Evolutionary conservation across 2,797 vertebrate genomes (phyloP).

Genomic region (Danio aesculapii): DNA sequence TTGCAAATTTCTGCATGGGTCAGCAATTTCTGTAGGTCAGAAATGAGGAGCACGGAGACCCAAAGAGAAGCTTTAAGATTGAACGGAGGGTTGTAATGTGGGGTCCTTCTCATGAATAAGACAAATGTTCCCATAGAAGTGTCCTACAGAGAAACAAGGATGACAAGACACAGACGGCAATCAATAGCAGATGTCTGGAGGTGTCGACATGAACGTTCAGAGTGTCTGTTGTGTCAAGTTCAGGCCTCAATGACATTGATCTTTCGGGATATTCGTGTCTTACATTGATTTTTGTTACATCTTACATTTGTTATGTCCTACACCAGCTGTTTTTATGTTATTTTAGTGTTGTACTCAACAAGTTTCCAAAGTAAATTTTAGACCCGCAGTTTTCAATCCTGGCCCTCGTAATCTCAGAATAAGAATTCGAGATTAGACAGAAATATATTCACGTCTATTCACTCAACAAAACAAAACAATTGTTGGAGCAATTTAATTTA

Average conservation of each 20-base stretch:
- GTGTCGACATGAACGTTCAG: neutral
- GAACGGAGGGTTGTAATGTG: neutral
- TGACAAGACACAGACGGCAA: conserved; percentile 9
- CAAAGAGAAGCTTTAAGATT: conserved; percentile 6
- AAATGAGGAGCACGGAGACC: neutral
- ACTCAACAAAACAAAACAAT: too few relatives aligned
- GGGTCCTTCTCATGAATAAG: conserved; percentile 12
- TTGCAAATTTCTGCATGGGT: conserved; percentile 16
- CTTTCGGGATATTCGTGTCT: neutral
- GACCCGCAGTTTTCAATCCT: too few relatives aligned
- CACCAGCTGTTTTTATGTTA: neutral
- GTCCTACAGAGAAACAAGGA: conserved; percentile 1
- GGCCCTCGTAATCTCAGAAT: too few relatives aligned
- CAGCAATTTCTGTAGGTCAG: conserved; percentile 36
- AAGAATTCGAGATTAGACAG: too few relatives aligned
- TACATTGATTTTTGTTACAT: neutral
- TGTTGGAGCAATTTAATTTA: too few relatives aligned
- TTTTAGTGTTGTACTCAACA: neutral
- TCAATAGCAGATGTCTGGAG: neutral
- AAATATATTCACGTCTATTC: too few relatives aligned
- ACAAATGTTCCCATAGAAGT: neutral
- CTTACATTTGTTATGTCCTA: neutral
- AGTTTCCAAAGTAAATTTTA: neutral
- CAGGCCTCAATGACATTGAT: neutral
- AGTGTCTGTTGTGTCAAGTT: neutral